Percentiles rank a stretch among this genome's conserved stretches.
Conservation (phyloP, 2,888 invertebrate species). For the Polietes domitor region DNA sequence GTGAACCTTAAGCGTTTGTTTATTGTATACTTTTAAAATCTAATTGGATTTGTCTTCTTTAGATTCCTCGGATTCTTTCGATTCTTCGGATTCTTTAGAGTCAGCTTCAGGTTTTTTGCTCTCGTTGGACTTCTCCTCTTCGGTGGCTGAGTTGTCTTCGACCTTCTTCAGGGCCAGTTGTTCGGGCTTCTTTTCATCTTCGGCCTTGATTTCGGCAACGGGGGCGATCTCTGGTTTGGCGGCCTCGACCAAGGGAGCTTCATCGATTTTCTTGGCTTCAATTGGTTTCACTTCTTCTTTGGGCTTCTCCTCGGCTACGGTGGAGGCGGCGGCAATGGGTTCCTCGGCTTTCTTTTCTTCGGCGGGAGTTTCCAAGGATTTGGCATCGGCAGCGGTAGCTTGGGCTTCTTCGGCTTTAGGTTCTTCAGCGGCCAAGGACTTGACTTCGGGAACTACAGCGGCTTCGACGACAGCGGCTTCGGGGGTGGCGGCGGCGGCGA, state of each 20-base stretch:
- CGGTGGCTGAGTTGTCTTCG: constrained; percentile 57
- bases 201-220: constrained; percentile 76
- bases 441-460: constrained; percentile 54
- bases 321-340: constrained; percentile 68
- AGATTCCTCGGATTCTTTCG: constrained; percentile 75
- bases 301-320: constrained; percentile 74
- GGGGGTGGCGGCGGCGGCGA: constrained; percentile 46
- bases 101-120: constrained; percentile 70
- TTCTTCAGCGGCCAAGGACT: constrained; percentile 62
- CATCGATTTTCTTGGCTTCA: constrained; percentile 74
- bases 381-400: constrained; percentile 46
- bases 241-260: constrained; percentile 81
- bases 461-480: constrained; percentile 32
- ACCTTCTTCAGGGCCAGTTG: constrained; percentile 39
- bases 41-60: constrained; percentile 75
- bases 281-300: constrained; percentile 73
- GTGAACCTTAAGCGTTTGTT: constrained; percentile 67
- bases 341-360: constrained; percentile 60
- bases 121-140: constrained; percentile 64
- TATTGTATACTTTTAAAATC: constrained; percentile 46
- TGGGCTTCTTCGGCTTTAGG: constrained; percentile 60
- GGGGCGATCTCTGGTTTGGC: constrained; percentile 42
- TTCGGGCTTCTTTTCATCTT: constrained; percentile 69
- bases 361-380: constrained; percentile 69
- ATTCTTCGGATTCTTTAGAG: constrained; percentile 72